Base-by-base conservation (phyloP, 1,140 invertebrate species). In the Zophobas atratus region DNA sequence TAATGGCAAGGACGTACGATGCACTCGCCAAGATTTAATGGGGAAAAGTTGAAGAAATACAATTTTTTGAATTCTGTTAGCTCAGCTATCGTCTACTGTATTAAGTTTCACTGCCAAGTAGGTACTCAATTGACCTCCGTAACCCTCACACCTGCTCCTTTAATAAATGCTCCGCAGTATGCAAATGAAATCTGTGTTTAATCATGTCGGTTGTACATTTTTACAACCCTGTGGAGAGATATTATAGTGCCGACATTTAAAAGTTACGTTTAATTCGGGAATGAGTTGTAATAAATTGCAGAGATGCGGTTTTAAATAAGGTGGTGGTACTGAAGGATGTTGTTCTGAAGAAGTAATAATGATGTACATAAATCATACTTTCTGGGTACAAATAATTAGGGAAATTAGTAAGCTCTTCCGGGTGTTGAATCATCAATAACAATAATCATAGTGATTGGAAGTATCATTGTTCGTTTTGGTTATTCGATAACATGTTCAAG, bases 1-100 rank as follows among this genome's bases (percentile, higher is more conserved):
- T 67, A 67, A 67, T 67, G 60, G 60, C 60, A 67, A 67, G 60
- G 60, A 67, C 60, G 60, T 41, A 41, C 60, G 20, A 67, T 67
- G 60, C 60, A 67, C 57, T 63, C 57, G 0, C 8, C 8, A 20
- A n/a, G 57, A 63, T 51, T 51, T 51, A 51, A 51, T 20, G 8
- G 43, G 20, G 20, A 20, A 20, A 20, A 20, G 20, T 20, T 20
- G 20, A 20, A 20, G 20, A 20, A 20, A 20, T 20, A 20, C 20
- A 20, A 20, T 20, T 8, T n/a, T 20, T 51, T 8, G 2, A n/a
- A n/a, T 4, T 55, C 32, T 55, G 53, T 55, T 55, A 34, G 35
- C 36, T 35, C 36, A 57, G 4, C 8, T 57, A 20, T 32, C 33
- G 20, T 32, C 51, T 57, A 5, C 56, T 60, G 36, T 33, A 60